Evolutionary conservation across 2,888 invertebrate species (phyloP), one percentile per base, ranked within the genome.

Genomic region (Eupithecia insigniata): DNA sequence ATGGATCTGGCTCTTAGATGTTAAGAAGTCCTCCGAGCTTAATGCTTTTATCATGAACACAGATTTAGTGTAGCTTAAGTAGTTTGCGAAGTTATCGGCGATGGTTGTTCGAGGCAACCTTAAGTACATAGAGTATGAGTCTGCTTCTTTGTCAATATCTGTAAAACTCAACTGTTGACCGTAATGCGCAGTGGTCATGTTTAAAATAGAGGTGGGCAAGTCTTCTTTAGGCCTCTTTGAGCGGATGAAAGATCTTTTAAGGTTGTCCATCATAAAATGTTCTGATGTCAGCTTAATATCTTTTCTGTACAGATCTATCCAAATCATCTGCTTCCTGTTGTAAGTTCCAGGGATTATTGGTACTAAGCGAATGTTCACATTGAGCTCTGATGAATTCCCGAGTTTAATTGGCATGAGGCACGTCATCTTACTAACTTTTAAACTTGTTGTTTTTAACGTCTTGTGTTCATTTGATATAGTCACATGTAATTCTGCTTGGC

Each of bases 321-420:
- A 92, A n/a, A 89, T 75, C 51, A 77, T 84, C 76, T 90, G 81
- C 30, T 84, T 89, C 18, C 78, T 76, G 75, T 90, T 83, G 32
- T 85, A 82, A 16, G 85, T 84, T 18, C 90, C 89, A 0, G 92
- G 91, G 51, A 93, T 83, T 46, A 83, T 85, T 12, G 85, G 80
- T 12, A 90, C 80, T 55, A 93, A 79, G 83, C 89, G 86, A 14
- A 91, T 78, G 66, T 86, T 76, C 1, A 90, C 75, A 71, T 81
- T 82, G 26, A 93, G 78, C 72, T 84, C 79, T 8, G 77, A 73
- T n/a, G 79, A 67, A 36, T 82, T 66, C 67, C 77, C 78, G 10
- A 71, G 73, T 66, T 79, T 78, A 8, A 90, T 58, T 4, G 92
- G 89, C 67, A 92, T 80, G 69, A 92, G 79, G 26, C 89, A 77